These are phyloP conservation scores for Oophaga sylvatica DNA, from an alignment of 2,797 vertebrate genomes.

Conservation along the genomic window DNA sequence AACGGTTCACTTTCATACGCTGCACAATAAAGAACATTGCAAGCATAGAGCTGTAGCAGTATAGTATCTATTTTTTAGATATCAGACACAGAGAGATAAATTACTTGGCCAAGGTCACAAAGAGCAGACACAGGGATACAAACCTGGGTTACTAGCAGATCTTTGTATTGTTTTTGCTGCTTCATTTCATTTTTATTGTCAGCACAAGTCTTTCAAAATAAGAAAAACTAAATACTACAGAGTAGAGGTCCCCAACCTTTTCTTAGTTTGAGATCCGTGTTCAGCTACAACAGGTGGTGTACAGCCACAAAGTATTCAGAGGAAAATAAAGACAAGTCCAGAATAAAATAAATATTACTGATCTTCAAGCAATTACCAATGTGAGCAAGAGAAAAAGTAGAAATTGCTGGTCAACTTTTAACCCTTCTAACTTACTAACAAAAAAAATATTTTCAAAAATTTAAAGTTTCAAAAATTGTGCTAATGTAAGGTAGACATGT, in stretches of 20 bases:
- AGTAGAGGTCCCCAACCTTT: background rate
- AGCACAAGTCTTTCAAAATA: background rate
- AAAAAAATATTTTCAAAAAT: no score
- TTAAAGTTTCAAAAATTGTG: no score
- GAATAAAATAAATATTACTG: background rate
- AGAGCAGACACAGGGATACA: background rate
- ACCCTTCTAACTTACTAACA: no score
- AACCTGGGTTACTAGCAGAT: background rate
- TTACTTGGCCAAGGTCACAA: background rate
- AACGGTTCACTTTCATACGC: background rate
- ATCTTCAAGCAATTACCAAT: background rate
- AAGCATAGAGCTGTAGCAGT: background rate
- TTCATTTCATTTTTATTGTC: constrained; percentile 3
- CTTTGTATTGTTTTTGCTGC: background rate
- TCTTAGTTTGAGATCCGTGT: background rate
- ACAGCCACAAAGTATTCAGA: background rate
- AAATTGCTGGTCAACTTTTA: no score
- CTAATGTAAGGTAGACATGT: no score
- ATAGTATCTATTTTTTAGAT: background rate
- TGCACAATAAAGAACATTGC: background rate
- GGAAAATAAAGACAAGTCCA: background rate
- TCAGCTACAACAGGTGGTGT: background rate
- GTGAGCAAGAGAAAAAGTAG: no score
- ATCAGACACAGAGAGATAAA: background rate
- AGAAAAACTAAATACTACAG: background rate